Evolutionary conservation across 23 tunicate genomes (phyloP).

Genomic region (Aplidium turbinatum): DNA sequence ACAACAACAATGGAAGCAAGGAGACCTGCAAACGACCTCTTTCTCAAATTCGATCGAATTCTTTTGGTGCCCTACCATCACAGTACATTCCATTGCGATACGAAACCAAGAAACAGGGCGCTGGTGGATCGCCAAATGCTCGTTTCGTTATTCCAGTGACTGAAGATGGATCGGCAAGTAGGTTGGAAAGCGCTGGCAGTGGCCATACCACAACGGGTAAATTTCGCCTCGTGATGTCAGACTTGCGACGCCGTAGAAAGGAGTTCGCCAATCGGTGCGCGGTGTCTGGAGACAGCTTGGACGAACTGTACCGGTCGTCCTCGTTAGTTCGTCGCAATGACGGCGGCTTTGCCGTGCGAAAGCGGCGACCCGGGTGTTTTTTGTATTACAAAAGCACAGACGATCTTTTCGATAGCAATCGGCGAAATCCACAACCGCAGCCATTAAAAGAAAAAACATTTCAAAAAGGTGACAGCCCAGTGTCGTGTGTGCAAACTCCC

Average conservation of each 20-base stretch:
- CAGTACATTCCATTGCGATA: conserved; percentile 8
- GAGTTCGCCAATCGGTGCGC: conserved; percentile 59
- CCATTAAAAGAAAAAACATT: no score
- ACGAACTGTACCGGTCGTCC: conserved; percentile 20
- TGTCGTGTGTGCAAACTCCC: no score
- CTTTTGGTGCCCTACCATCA: conserved; percentile 8
- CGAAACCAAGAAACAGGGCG: neutral
- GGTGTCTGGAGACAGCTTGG: conserved; percentile 50
- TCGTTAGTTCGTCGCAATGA: conserved; percentile 36
- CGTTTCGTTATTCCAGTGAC: conserved; percentile 3
- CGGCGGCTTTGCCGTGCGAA: neutral
- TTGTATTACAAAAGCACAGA: neutral
- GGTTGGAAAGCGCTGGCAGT: no score
- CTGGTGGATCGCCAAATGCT: neutral
- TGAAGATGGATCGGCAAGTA: no score
- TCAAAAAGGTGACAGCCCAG: no score
- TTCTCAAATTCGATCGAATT: neutral
- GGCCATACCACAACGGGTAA: neutral
- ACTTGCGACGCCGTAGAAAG: conserved; percentile 47
- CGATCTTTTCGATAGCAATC: no score
- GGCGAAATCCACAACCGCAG: no score
- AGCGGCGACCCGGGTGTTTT: conserved; percentile 29
- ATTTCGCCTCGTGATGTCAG: conserved; percentile 14
- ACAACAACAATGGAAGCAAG: no score
- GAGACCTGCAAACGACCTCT: no score